Evolutionary conservation across 1,140 invertebrate species (phyloP).

Genomic region (Zaprionus vittiger): DNA sequence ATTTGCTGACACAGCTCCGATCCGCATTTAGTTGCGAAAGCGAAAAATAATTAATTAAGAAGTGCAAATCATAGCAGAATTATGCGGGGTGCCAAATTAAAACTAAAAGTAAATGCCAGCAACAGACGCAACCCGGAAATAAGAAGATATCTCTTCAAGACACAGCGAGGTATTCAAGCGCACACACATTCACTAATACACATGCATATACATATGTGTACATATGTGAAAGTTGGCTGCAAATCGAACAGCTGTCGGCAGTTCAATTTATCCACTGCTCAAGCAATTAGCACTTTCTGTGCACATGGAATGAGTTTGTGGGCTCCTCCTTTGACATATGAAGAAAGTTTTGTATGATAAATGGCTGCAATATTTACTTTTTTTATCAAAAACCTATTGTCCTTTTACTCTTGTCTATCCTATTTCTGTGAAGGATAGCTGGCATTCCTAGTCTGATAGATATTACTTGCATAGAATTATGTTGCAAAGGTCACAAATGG

Average conservation of each 20-base stretch:
- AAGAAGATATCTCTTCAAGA: slow-evolving; percentile 38
- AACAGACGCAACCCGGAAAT: slow-evolving; percentile 49
- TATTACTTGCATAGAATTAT: too few relatives aligned
- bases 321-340: too few relatives aligned
- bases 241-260: slow-evolving; percentile 25
- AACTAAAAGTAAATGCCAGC: slow-evolving; percentile 70
- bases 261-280: slow-evolving; percentile 31
- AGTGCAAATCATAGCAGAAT: slow-evolving; percentile 81
- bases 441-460: too few relatives aligned
- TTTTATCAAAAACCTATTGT: too few relatives aligned
- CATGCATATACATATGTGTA: not conserved
- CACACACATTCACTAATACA: not conserved
- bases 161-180: slow-evolving; percentile 30
- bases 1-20: slow-evolving; percentile 67
- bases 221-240: slow-evolving; percentile 1
- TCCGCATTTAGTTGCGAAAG: slow-evolving; percentile 65
- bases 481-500: too few relatives aligned
- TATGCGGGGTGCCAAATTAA: slow-evolving; percentile 77
- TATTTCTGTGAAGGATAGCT: too few relatives aligned
- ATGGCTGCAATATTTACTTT: too few relatives aligned
- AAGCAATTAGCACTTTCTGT: slow-evolving; percentile 31
- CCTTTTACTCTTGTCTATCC: too few relatives aligned
- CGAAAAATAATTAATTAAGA: slow-evolving; percentile 81
- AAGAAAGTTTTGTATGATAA: too few relatives aligned
- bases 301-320: not conserved